Percentiles rank a stretch among this genome's conserved stretches.
These are phyloP conservation scores for Hirtodrosophila confusa DNA, from an alignment of 2,888 invertebrate species.

Conservation along the genomic window DNA sequence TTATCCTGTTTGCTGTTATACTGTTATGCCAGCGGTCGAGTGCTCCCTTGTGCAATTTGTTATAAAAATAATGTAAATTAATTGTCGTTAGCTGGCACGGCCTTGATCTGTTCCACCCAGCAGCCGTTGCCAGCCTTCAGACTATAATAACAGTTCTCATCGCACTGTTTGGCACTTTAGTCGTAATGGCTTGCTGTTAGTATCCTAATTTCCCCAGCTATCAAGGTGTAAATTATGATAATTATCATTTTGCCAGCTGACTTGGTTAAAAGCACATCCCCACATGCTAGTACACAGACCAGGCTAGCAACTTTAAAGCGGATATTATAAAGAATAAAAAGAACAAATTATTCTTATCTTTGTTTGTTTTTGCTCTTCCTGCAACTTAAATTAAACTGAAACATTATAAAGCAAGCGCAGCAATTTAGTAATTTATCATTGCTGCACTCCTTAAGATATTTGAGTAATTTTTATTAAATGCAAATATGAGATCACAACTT, in stretches of 20 bases:
- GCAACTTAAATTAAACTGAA: too few species aligned
- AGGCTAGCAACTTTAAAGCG: too few species aligned
- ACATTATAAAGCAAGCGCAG: too few species aligned
- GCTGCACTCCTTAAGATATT: conserved; percentile 17
- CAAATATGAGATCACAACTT: conserved; percentile 13
- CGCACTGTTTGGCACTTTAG: conserved; percentile 16
- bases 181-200: conserved; percentile 12
- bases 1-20: not conserved
- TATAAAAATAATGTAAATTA: conserved; percentile 74
- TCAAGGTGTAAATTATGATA: conserved; percentile 24
- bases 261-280: too few species aligned
- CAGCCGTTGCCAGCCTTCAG: conserved; percentile 2
- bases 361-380: too few species aligned
- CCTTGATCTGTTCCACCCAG: conserved; percentile 25
- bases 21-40: not conserved
- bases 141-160: conserved; percentile 49
- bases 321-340: too few species aligned
- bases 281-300: too few species aligned
- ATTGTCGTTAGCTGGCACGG: conserved; percentile 47
- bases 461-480: conserved; percentile 49
- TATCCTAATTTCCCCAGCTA: conserved; percentile 15
- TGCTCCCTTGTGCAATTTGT: conserved; percentile 56
- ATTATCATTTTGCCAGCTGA: conserved; percentile 7
- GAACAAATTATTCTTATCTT: too few species aligned
- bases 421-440: too few species aligned